Conservation (phyloP, 2,797 vertebrate genomes). For the Lepidocolaptes lacrymiger region DNA sequence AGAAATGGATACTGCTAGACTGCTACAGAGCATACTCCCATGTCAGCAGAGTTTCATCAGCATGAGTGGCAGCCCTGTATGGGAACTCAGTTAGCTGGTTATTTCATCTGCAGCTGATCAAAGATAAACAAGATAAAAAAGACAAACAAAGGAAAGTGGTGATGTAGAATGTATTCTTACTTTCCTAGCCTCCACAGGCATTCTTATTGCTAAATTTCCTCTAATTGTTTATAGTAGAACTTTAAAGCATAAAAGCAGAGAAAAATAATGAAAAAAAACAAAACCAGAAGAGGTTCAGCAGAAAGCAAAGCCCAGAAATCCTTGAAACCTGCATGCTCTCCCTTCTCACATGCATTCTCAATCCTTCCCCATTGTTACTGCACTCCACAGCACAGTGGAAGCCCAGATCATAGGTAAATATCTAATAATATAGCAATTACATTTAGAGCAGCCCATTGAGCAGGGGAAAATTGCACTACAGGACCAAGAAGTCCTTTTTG, state of each 20-base stretch:
- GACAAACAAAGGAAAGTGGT: constrained; percentile 44
- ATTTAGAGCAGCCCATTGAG: background rate
- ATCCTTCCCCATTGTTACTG: background rate
- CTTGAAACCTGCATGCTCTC: background rate
- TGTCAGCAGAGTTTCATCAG: constrained; percentile 29
- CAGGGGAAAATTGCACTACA: background rate
- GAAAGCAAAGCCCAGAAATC: background rate
- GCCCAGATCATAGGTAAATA: background rate
- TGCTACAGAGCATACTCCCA: constrained; percentile 6
- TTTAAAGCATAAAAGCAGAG: constrained; percentile 1
- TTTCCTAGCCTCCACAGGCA: constrained; percentile 20
- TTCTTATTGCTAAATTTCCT: constrained; percentile 30
- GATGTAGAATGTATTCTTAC: constrained; percentile 30
- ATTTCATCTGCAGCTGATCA: constrained; percentile 68
- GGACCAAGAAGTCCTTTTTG: background rate
- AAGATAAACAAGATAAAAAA: constrained; percentile 57
- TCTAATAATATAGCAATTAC: background rate
- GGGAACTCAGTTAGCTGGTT: constrained; percentile 54
- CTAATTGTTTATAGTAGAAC: constrained; percentile 27
- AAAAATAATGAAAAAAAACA: background rate
- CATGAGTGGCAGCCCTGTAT: constrained; percentile 31
- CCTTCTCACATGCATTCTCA: background rate
- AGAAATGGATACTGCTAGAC: constrained; percentile 54
- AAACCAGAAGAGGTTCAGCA: background rate
- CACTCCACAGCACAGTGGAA: background rate